Base-by-base conservation (phyloP, 1,140 invertebrate genomes). In the Ylistrum balloti region DNA sequence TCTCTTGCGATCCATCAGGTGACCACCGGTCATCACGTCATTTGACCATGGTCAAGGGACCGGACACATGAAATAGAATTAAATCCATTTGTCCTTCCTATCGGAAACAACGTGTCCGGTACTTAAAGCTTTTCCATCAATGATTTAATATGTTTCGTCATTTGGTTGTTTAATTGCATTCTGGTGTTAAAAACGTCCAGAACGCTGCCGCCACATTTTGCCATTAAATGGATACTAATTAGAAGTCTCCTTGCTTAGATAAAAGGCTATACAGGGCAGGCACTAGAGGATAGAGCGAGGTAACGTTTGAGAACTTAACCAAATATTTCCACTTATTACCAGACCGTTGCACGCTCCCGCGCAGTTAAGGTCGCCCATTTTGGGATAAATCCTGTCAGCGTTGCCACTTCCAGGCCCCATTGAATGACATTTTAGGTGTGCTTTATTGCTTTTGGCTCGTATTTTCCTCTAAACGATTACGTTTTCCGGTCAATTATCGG, bases 401-500 rank as follows among this genome's bases (percentile, higher is more conserved):
- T 7, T 74, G 56, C 56, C 56, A 74, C n/a, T 74, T 28, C 22
- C 56, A n/a, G 0, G 56, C 56, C 22, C 56, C 5, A 3, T n/a
- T 74, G 56, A 74, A 28, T 74, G 56, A 74, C 56, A 11, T 74
- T 74, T 74, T 74, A 74, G 56, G 56, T 74, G 56, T 74, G n/a
- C 22, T 74, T 74, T 74, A 74, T n/a, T 74, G 56, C 1, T 28
- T 74, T 11, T 74, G 22, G 0, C 56, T 74, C 56, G 56, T 74
- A 74, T 74, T 74, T 74, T 74, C 56, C 56, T 28, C 56, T 74
- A 74, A 74, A 74, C 56, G 56, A 74, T 74, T 74, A n/a, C 56
- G n/a, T 74, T 74, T 74, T 74, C 56, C 56, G 56, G 56, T 74
- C 56, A 74, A 74, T 74, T 74, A 74, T 74, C 56, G 56, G n/a